Evolutionary conservation across 2,797 vertebrate genomes (phyloP).

Genomic region (Sebastes minor): DNA sequence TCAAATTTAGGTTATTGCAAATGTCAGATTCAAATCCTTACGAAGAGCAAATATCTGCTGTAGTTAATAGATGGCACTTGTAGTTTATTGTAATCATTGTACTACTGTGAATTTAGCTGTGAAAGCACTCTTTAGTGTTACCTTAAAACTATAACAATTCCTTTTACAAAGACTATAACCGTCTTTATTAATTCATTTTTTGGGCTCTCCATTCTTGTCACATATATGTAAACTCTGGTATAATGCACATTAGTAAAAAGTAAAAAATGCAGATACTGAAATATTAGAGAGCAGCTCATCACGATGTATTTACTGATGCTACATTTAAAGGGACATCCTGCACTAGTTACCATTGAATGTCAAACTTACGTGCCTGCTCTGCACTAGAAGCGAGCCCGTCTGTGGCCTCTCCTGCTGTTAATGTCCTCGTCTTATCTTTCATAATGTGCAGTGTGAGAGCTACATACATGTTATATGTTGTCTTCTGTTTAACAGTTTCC

Average conservation of each 20-base stretch:
- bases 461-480: not conserved
- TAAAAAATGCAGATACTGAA: not conserved
- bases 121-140: not conserved
- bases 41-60: slow-evolving; percentile 13
- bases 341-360: slow-evolving; percentile 59
- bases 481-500: not conserved
- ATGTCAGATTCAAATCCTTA: not conserved
- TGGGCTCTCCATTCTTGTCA: not conserved
- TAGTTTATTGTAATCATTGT: slow-evolving; percentile 21
- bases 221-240: not conserved
- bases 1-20: not conserved
- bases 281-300: not conserved
- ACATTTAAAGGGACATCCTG: slow-evolving; percentile 6
- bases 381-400: slow-evolving; percentile 11
- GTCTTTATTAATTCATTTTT: not conserved
- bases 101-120: slow-evolving; percentile 39
- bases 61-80: slow-evolving; percentile 9
- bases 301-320: slow-evolving; percentile 3
- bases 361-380: slow-evolving; percentile 33
- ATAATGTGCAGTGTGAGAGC: slow-evolving; percentile 26
- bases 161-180: not conserved
- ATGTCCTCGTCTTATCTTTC: not conserved
- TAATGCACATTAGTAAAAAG: not conserved
- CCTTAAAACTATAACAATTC: not conserved
- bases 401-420: slow-evolving; percentile 2